Evolutionary conservation across 2,113 vertebrate species (phyloP).

Genomic region (Ariopsis seemanni): DNA sequence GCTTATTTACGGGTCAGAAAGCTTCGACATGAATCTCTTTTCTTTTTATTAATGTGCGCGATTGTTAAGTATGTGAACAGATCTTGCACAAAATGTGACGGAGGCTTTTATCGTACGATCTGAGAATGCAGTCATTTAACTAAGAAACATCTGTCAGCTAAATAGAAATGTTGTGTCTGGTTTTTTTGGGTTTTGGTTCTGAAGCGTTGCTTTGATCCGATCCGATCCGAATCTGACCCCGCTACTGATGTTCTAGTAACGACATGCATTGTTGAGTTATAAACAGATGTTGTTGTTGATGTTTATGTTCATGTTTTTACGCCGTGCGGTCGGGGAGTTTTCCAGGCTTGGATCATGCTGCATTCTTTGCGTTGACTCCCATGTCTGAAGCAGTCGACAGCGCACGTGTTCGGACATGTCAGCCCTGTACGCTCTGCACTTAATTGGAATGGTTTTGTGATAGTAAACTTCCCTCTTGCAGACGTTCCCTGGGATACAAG

Average conservation of each 20-base stretch:
- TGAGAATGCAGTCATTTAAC: background rate
- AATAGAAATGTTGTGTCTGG: background rate
- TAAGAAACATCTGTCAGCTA: background rate
- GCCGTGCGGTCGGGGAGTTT: background rate
- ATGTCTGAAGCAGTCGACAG: background rate
- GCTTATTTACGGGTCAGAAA: background rate
- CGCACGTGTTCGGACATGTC: background rate
- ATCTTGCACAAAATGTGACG: background rate
- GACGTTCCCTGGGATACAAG: background rate
- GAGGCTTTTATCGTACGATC: background rate
- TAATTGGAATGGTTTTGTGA: background rate
- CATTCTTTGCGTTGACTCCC: constrained; percentile 9
- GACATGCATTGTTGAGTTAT: background rate
- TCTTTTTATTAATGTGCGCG: background rate
- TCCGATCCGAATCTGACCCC: background rate
- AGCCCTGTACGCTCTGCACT: background rate
- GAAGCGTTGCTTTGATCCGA: background rate
- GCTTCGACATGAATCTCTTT: background rate
- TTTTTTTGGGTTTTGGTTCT: background rate
- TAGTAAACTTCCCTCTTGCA: background rate
- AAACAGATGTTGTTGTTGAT: background rate
- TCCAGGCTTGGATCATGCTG: background rate
- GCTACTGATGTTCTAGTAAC: background rate
- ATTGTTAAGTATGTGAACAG: background rate
- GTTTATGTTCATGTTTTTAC: background rate